Conservation (phyloP, 2,797 vertebrate genomes). For the Enoplosus armatus region DNA sequence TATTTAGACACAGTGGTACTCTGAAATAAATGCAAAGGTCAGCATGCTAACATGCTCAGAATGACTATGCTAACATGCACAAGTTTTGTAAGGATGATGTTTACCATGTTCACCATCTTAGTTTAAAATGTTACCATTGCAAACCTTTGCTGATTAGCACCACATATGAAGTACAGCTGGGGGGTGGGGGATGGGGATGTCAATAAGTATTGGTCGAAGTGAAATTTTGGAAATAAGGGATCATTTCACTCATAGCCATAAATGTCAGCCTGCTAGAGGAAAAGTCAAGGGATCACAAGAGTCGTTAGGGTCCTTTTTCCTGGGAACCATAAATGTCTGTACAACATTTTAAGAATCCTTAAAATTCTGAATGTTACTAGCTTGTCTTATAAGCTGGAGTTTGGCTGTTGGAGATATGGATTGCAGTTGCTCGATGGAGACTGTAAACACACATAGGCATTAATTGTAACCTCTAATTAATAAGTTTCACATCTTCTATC, state of each 20-base stretch:
- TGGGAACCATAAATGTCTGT: too few species aligned
- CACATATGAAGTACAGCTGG: not conserved
- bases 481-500: not conserved
- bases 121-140: not conserved
- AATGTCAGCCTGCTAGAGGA: too few species aligned
- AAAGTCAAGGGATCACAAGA: too few species aligned
- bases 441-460: not conserved
- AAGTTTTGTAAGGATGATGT: not conserved
- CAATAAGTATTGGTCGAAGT: too few species aligned
- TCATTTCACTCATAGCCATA: too few species aligned
- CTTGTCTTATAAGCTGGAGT: not conserved
- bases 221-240: too few species aligned
- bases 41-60: too few species aligned
- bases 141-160: not conserved
- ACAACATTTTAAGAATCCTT: not conserved
- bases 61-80: too few species aligned
- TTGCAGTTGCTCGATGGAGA: not conserved
- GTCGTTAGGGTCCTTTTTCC: too few species aligned
- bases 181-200: too few species aligned
- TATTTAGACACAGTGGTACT: too few species aligned
- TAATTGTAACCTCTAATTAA: constrained; percentile 9
- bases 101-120: not conserved
- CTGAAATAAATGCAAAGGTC: too few species aligned
- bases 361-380: not conserved
- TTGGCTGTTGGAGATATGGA: not conserved